A percentile compares a stretch with the other conserved stretches of the same genome.
Conservation (phyloP, 2,888 invertebrate genomes). For the Resseliella maxima region DNA sequence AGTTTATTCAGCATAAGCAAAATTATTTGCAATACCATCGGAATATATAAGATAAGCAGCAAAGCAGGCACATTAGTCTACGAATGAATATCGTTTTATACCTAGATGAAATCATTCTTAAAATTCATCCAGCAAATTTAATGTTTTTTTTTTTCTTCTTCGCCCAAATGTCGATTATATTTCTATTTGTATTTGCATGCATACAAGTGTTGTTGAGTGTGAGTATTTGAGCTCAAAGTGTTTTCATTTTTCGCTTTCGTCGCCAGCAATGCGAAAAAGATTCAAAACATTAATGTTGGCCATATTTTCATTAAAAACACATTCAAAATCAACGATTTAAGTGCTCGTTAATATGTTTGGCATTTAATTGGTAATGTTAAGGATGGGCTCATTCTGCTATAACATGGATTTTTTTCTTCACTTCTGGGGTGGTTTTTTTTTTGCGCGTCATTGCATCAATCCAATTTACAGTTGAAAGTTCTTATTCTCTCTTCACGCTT, state of each 20-base stretch:
- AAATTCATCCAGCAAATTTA: too few relatives aligned
- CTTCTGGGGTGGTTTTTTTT: too few relatives aligned
- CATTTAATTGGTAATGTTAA: neutral
- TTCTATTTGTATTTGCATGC: too few relatives aligned
- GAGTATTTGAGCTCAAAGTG: too few relatives aligned
- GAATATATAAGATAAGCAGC: neutral
- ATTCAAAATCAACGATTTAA: neutral
- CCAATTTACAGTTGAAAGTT: too few relatives aligned
- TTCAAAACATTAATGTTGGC: neutral
- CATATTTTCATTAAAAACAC: neutral
- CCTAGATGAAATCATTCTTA: neutral
- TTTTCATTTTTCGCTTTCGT: neutral
- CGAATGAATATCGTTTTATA: neutral
- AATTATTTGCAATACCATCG: neutral
- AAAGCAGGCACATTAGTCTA: neutral
- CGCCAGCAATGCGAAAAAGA: neutral
- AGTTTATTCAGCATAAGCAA: constrained; percentile 1
- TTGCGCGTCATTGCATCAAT: too few relatives aligned
- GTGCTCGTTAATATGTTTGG: constrained; percentile 7
- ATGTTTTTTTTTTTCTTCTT: too few relatives aligned
- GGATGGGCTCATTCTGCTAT: neutral
- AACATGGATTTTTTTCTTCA: too few relatives aligned
- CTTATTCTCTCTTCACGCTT: too few relatives aligned
- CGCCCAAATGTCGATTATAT: too few relatives aligned
- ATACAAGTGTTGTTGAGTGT: too few relatives aligned